Conservation (phyloP, 2,888 invertebrate species). For the Rotaria sp. region DNA sequence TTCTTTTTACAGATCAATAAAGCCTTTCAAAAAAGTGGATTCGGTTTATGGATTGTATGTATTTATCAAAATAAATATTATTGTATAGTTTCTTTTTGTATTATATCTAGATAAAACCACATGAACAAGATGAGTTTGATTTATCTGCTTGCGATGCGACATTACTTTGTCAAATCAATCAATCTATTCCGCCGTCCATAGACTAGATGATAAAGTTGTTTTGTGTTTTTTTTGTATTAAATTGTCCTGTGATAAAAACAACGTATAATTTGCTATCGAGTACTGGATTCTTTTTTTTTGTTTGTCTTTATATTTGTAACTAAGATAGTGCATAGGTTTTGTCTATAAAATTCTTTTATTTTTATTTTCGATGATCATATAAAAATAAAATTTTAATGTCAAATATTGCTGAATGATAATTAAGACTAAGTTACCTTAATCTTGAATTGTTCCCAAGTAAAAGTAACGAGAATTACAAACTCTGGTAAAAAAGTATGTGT, state of each 20-base stretch:
- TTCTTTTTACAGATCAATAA: background rate
- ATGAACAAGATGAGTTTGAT: constrained; percentile 21
- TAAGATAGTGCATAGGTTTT: background rate
- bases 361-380: background rate
- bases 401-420: background rate
- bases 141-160: background rate
- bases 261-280: background rate
- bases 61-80: background rate
- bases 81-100: background rate
- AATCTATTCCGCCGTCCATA: background rate
- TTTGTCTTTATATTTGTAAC: background rate
- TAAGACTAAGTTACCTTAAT: background rate
- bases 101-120: background rate
- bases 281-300: background rate
- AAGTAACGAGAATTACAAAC: background rate
- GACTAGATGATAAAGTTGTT: background rate
- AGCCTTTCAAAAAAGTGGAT: constrained; percentile 29
- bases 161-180: background rate
- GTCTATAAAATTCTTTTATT: background rate
- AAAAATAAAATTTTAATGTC: background rate
- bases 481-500: no score
- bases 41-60: constrained; percentile 37
- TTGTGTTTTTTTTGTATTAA: background rate
- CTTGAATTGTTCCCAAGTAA: no score
- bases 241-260: background rate